Base-by-base conservation (phyloP, 2,797 vertebrate species). In the Apodemus agrarius region DNA sequence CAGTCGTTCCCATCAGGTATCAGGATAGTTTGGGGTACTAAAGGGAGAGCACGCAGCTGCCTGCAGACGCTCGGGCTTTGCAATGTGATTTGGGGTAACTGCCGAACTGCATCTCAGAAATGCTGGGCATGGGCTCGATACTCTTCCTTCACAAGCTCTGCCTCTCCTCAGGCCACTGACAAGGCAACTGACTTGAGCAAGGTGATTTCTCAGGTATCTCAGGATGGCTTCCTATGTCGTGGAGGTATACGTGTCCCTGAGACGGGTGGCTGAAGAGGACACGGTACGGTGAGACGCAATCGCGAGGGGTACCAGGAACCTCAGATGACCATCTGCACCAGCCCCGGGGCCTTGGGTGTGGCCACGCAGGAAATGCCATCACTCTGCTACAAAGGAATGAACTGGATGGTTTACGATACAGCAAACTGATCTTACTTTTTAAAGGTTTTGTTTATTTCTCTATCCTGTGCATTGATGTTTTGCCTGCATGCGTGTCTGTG, bases 241-340 rank as follows among this genome's bases (percentile, higher is more conserved):
- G 16, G 40, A 57, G 43, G 12, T 12, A 61, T 29, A 1, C 2
- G 46, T 86, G 40, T 79, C 31, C 37, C 40, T 69, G 37, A 84
- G 37, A 75, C 29, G 11, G 22, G n/a, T 40, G 79, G 85, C n/a
- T 17, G 22, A 21, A 82, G 24, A 78, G 11, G 11, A 16, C 54
- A 14, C 29, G 57, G n/a, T 29, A 43, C 13, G 63, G 16, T 16
- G 22, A 67, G 76, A 3, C 52, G 83, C 43, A 54, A 67, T 9
- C 13, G 37, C 17, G 49, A 16, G 52, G 22, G 43, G 5, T 67
- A n/a, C 46, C 92, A 52, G 11, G 34, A 84, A 7, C 5, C n/a
- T 1, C 54, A 26, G 79, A 2, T 22, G 11, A 1, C 9, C 21
- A 8, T 21, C n/a, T 16, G 0, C 1, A 21, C 6, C 2, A 4